Evolutionary conservation across 2,888 invertebrate species (phyloP).

Genomic region (Unio pictorum): DNA sequence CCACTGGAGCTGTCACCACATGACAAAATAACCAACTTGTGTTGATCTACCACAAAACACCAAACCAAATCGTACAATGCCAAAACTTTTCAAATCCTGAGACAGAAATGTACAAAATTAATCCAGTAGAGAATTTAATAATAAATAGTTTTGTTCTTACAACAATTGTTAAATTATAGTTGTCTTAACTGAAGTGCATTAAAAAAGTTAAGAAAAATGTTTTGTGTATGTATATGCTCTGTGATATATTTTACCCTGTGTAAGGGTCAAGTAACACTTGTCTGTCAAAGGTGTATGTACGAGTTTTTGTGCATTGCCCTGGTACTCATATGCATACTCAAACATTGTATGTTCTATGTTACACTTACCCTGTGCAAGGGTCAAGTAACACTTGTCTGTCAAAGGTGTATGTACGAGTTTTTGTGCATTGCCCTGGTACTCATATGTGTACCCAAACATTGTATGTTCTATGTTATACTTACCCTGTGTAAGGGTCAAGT

Average conservation of each 20-base stretch:
- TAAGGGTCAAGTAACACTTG: slow-evolving; percentile 96
- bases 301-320: slow-evolving; percentile 95
- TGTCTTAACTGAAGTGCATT: too few relatives aligned
- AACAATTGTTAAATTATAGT: too few relatives aligned
- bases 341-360: slow-evolving; percentile 73
- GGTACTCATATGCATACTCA: slow-evolving; percentile 97
- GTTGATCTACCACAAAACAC: too few relatives aligned
- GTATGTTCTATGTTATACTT: slow-evolving; percentile 6
- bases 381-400: slow-evolving; percentile 97
- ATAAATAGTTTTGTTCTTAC: too few relatives aligned
- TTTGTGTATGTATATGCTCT: not conserved
- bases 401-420: slow-evolving; percentile 96
- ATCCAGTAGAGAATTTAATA: too few relatives aligned
- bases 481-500: slow-evolving; percentile 92
- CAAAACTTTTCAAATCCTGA: too few relatives aligned
- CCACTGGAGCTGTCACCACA: too few relatives aligned
- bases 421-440: slow-evolving; percentile 96
- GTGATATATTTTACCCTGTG: slow-evolving; percentile 78
- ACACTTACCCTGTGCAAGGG: slow-evolving; percentile 84
- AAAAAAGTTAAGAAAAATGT: too few relatives aligned
- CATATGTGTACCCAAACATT: slow-evolving; percentile 92
- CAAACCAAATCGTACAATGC: too few relatives aligned
- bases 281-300: slow-evolving; percentile 97
- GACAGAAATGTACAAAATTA: too few relatives aligned
- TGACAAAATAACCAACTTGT: too few relatives aligned